These are phyloP conservation scores for Lasius fuliginosus DNA, from an alignment of 2,888 invertebrate species.

Conservation along the genomic window DNA sequence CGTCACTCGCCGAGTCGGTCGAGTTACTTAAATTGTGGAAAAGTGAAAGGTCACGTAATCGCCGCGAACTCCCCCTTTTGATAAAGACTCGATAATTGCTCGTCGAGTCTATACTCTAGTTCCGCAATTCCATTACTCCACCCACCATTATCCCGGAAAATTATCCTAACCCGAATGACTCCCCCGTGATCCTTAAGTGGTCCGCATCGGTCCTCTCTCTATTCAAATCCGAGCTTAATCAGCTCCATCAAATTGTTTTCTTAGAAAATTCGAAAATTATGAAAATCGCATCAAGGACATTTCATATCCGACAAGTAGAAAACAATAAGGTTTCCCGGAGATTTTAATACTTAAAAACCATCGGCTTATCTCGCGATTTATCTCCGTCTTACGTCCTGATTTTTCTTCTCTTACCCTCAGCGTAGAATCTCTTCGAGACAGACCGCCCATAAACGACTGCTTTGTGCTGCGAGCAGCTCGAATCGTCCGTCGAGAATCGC, in stretches of 20 bases:
- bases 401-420: not conserved
- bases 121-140: slow-evolving; percentile 49
- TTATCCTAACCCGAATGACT: slow-evolving; percentile 35
- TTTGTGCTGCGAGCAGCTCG: slow-evolving; percentile 36
- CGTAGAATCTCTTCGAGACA: not conserved
- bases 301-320: not conserved
- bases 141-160: slow-evolving; percentile 42
- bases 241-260: not conserved
- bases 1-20: slow-evolving; percentile 36
- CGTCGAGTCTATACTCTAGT: slow-evolving; percentile 29
- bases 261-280: not conserved
- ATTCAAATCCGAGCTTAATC: slow-evolving; percentile 30
- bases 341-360: not conserved
- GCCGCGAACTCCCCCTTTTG: slow-evolving; percentile 37
- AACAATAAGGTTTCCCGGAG: not conserved
- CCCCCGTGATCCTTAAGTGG: slow-evolving; percentile 1
- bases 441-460: not conserved
- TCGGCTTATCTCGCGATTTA: not conserved
- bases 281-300: not conserved
- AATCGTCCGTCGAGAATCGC: slow-evolving; percentile 42
- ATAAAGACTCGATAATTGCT: slow-evolving; percentile 59
- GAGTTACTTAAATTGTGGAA: slow-evolving; percentile 65
- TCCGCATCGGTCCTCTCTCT: slow-evolving; percentile 11
- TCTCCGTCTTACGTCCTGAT: not conserved
- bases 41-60: slow-evolving; percentile 69